Base-by-base conservation (phyloP, 1,140 invertebrate species). In the Coelopa frigida region DNA sequence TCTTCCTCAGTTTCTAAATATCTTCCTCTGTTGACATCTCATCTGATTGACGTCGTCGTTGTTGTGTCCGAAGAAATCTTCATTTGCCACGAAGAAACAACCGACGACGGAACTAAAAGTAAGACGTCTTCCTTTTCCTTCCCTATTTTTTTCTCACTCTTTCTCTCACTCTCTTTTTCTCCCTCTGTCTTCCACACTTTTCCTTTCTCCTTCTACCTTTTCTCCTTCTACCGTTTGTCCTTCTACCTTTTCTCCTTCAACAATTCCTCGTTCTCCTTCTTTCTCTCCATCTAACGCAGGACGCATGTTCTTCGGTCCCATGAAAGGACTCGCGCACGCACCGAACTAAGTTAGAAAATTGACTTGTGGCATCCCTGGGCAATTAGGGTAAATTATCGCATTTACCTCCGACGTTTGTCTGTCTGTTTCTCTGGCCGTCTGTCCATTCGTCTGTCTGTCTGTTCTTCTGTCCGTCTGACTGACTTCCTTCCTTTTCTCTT, bases 331-430 rank as follows among this genome's bases (percentile, higher is more conserved):
- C 15, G 40, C 14, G n/a, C n/a, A n/a, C n/a, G n/a, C 40, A 29
- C 15, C 27, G 24, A 26, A 14, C n/a, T 24, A 12, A 17, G 21
- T 24, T 20, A 24, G 26, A 42, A 42, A 42, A 31, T 42, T 42
- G 40, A 42, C 40, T 42, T 42, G 40, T 20, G 40, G 40, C 40
- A 17, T 42, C 40, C 40, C 40, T 29, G 24, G 32, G 40, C 40
- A 42, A 42, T 42, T 42, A 42, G 26, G 40, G 27, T 20, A 27
- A 42, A 42, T 42, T 42, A 42, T 29, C 40, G 23, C 40, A 42
- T 29, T 42, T 29, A 42, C 40, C 40, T 42, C 31, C 32, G 18
- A 29, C 40, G 17, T 29, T 31, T 42, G 40, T 42, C 20, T 29
- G 32, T 42, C 24, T 29, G 27, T 23, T 29, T 29, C 40, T 17